Evolutionary conservation across 2,888 invertebrate species (phyloP), one percentile per base, ranked within the genome.

Genomic region (Leptarthrus brevirostris): DNA sequence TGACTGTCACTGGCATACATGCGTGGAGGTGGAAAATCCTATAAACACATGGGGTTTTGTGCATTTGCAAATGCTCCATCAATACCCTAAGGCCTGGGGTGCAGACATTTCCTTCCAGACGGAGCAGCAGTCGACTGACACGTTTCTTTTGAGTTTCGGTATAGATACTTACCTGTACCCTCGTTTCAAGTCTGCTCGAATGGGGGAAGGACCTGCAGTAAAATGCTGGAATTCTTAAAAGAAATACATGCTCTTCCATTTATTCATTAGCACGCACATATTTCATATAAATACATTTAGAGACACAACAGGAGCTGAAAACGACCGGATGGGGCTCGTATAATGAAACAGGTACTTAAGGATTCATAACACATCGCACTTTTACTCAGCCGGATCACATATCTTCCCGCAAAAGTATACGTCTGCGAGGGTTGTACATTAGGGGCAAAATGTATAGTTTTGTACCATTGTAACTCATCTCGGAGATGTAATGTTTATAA

Each of bases 1-100:
- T 80, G 79, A 79, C 80, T 78, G 77, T 77, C 76, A 78, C 74
- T 79, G 76, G 77, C 75, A 73, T 74, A 52, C 74, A 71, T 74
- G 74, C 75, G 53, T 52, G 54, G 14, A 53, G n/a, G 54, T 26
- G 14, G 14, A 54, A 30, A 14, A 24, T n/a, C 30, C 52, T 30
- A 49, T 66, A 66, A 66, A 47, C 66, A 30, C 18, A 36, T 26
- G 49, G 49, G 47, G 30, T 30, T 49, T 44, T 47, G 30, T 54
- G 66, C 66, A 66, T 49, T 69, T 18, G 24, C 30, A 30, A 22
- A 64, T 22, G 64, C n/a, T 44, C 22, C 47, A 36, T 24, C 14
- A 64, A 64, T 64, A 12, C 22, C 64, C 64, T 24, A 14, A 22
- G 64, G 64, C 8, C 26, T 40, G 64, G 20, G 26, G 8, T 24